Conservation (phyloP, 2,113 vertebrate species). For the Centropus unirufus region DNA sequence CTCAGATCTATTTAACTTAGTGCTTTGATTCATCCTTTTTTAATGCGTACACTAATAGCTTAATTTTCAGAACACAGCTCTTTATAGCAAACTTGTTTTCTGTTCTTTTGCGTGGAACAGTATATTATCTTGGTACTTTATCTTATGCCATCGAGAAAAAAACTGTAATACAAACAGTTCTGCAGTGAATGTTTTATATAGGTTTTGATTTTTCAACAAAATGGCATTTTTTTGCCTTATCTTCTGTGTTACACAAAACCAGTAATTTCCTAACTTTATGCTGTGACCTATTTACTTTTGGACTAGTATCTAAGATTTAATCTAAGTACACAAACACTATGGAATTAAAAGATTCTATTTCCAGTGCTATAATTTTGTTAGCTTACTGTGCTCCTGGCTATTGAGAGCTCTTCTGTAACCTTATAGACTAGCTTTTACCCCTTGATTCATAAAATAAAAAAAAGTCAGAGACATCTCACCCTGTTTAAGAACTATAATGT, state of each 20-base stretch:
- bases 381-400: background rate
- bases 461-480: background rate
- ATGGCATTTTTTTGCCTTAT: background rate
- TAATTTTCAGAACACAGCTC: background rate
- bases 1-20: background rate
- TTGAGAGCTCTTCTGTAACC: background rate
- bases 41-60: background rate
- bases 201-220: background rate
- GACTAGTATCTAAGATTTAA: background rate
- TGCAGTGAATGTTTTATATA: background rate
- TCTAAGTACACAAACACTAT: background rate
- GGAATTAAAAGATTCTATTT: background rate
- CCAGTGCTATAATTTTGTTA: background rate
- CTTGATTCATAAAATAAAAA: background rate
- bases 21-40: background rate
- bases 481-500: background rate
- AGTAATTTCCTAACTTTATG: background rate
- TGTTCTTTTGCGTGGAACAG: background rate
- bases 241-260: background rate
- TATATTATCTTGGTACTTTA: background rate
- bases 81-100: background rate
- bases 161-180: background rate
- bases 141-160: background rate
- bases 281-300: background rate
- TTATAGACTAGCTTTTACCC: background rate